These are phyloP conservation scores for Vanessa tameamea DNA, from an alignment of 1,140 invertebrate genomes.

Conservation along the genomic window DNA sequence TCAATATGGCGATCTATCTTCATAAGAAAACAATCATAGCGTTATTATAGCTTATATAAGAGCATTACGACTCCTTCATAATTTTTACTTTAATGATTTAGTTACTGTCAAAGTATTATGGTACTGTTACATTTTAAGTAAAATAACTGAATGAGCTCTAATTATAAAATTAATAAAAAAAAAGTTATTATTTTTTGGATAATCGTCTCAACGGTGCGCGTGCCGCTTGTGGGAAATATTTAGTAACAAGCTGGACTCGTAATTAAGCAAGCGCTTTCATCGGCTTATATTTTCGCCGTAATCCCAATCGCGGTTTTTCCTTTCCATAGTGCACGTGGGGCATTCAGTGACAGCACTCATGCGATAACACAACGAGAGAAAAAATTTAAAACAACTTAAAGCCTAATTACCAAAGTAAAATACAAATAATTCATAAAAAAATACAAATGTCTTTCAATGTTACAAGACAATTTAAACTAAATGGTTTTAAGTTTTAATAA, in stretches of 20 bases:
- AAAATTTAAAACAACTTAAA: constrained; percentile 31
- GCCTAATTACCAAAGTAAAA: background rate
- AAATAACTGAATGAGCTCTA: background rate
- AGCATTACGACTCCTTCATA: background rate
- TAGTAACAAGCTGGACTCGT: background rate
- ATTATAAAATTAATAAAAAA: too few relatives aligned
- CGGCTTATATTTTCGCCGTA: background rate
- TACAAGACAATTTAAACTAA: too few relatives aligned
- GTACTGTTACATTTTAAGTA: background rate
- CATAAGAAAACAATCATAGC: background rate
- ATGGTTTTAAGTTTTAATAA: too few relatives aligned
- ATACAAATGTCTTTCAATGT: background rate
- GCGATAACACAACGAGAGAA: constrained; percentile 44
- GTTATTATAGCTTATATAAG: background rate
- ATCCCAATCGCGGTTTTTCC: constrained; percentile 34
- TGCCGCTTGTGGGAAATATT: background rate
- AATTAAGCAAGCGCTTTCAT: constrained; percentile 17
- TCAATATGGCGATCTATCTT: background rate
- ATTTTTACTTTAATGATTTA: background rate
- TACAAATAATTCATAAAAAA: background rate
- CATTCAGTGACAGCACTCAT: constrained; percentile 69
- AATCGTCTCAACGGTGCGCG: background rate
- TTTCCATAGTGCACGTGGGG: constrained; percentile 59
- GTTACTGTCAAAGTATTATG: background rate
- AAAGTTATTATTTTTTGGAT: background rate